These are phyloP conservation scores for Acrocephalus arundinaceus DNA, from an alignment of 2,113 vertebrate species.

Conservation along the genomic window DNA sequence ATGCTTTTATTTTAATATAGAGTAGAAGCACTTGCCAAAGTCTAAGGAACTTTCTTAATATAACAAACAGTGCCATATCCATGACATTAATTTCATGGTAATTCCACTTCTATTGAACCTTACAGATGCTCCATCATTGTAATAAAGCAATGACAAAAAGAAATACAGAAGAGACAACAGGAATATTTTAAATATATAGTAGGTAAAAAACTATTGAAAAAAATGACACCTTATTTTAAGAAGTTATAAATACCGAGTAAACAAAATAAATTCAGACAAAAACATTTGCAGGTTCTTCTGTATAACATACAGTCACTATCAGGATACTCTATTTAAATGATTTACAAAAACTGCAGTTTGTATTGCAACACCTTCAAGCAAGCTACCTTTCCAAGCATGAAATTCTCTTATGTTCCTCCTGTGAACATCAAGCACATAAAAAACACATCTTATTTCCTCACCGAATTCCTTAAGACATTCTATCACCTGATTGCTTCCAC, in stretches of 20 bases:
- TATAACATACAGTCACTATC: not conserved
- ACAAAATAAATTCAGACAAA: slow-evolving; percentile 26
- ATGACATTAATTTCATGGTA: not conserved
- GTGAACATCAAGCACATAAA: not conserved
- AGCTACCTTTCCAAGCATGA: not conserved
- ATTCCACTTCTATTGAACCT: not conserved
- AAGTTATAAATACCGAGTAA: not conserved
- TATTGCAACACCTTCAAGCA: not conserved
- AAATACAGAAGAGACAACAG: not conserved
- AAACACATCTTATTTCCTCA: not conserved
- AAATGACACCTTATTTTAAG: not conserved
- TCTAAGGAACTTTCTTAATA: not conserved
- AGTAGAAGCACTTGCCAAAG: slow-evolving; percentile 1
- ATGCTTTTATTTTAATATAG: not conserved
- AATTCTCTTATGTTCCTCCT: not conserved
- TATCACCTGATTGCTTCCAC: not conserved
- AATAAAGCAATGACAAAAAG: not conserved
- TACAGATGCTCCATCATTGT: not conserved
- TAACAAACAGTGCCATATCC: not conserved
- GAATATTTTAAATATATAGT: not conserved
- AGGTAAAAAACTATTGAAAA: not conserved
- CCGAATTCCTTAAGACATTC: not conserved
- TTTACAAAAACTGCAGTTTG: slow-evolving; percentile 7
- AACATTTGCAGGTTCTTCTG: not conserved
- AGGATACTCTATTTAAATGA: not conserved